Evolutionary conservation across 2,888 invertebrate genomes (phyloP).

Genomic region (Cryptocephalus primarius): DNA sequence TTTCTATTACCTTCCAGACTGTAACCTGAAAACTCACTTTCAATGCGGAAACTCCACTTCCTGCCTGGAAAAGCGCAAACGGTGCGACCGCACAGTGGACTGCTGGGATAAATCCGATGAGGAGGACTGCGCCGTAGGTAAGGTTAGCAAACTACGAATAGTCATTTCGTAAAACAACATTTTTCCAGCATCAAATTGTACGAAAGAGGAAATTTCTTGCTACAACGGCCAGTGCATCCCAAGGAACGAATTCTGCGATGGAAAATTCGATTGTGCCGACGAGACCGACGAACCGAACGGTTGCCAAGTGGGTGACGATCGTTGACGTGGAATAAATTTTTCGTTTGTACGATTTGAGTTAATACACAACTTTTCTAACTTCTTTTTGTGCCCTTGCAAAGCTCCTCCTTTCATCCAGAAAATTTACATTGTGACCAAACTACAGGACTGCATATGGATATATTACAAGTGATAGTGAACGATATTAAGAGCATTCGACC

Average conservation of each 20-base stretch:
- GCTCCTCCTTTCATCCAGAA: too few species aligned
- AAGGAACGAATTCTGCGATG: slow-evolving; percentile 51
- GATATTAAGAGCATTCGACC: too few species aligned
- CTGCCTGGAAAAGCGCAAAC: slow-evolving; percentile 55
- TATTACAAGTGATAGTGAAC: too few species aligned
- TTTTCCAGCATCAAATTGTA: slow-evolving; percentile 15
- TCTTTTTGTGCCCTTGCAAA: too few species aligned
- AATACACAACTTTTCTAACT: too few species aligned
- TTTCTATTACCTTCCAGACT: too few species aligned
- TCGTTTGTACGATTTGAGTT: too few species aligned
- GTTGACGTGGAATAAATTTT: too few species aligned
- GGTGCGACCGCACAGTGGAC: slow-evolving; percentile 61
- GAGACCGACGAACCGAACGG: slow-evolving; percentile 55
- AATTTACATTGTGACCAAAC: too few species aligned
- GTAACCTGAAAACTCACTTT: slow-evolving; percentile 55
- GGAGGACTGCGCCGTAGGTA: slow-evolving; percentile 56
- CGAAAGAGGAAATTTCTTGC: slow-evolving; percentile 35
- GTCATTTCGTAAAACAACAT: too few species aligned
- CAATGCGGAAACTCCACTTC: slow-evolving; percentile 64
- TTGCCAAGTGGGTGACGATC: slow-evolving; percentile 25
- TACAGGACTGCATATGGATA: too few species aligned
- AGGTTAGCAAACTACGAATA: slow-evolving; percentile 13
- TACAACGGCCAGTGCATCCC: slow-evolving; percentile 52
- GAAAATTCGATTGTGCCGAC: slow-evolving; percentile 54
- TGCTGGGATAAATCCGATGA: slow-evolving; percentile 73